Evolutionary conservation across 2,888 invertebrate species (phyloP).

Genomic region (Cephus runcator): DNA sequence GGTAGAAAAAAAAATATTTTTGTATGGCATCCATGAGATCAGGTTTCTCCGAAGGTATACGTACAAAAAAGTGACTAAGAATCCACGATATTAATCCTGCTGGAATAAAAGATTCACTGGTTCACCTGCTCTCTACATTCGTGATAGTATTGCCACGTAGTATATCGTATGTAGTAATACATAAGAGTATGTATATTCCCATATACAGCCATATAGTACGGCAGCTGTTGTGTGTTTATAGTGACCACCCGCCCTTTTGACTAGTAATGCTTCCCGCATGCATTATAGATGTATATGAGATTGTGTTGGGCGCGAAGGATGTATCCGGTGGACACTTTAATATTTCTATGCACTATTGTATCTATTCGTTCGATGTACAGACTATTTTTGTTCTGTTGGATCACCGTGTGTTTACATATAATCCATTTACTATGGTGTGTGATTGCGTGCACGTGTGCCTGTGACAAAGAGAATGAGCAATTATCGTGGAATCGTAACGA

Average conservation of each 20-base stretch:
- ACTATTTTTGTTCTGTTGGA: background rate
- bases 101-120: conserved; percentile 5
- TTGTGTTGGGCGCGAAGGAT: background rate
- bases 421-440: background rate
- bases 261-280: conserved; percentile 1
- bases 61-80: conserved; percentile 7
- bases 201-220: conserved; percentile 11
- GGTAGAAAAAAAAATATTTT: background rate
- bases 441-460: background rate
- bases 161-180: background rate
- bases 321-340: background rate
- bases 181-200: conserved; percentile 10
- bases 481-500: conserved; percentile 42
- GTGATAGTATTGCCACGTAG: background rate
- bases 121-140: conserved; percentile 16
- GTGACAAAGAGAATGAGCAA: conserved; percentile 25
- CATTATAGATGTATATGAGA: background rate
- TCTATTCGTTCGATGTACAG: background rate
- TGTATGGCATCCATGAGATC: background rate
- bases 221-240: conserved; percentile 19
- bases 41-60: background rate
- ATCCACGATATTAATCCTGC: conserved; percentile 15
- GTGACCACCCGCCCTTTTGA: conserved; percentile 14
- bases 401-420: background rate
- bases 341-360: background rate